phyloP scores from a whole-genome alignment of 1,140 invertebrate species.

The Heliconius melpomene region DNA sequence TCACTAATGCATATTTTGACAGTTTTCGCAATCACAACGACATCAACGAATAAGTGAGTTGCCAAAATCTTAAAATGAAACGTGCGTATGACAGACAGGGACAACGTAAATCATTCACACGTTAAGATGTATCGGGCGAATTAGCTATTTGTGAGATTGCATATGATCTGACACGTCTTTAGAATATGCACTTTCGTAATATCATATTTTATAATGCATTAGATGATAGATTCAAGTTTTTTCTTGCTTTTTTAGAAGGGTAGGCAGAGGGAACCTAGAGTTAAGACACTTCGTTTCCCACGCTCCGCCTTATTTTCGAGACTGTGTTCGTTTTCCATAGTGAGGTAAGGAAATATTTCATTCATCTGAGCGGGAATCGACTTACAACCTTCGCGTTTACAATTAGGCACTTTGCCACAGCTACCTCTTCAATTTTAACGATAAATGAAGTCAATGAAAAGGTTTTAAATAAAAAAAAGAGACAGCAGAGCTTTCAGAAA shows the following conservation, averaged over 20 bases:
- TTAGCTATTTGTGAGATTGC: constrained; percentile 13
- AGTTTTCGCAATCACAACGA: neutral
- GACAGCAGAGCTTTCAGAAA: neutral
- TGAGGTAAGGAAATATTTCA: no score
- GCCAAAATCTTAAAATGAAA: constrained; percentile 21
- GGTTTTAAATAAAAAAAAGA: neutral
- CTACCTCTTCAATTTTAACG: neutral
- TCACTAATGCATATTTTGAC: neutral
- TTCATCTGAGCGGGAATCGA: no score
- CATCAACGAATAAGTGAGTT: constrained; percentile 11
- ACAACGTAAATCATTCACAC: constrained; percentile 15
- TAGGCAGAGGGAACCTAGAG: no score
- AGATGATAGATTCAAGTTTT: neutral
- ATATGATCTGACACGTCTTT: neutral
- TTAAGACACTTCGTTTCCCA: no score
- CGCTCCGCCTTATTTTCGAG: no score
- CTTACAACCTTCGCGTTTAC: no score
- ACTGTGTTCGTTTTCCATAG: no score
- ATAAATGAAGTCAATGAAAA: neutral
- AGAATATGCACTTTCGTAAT: neutral
- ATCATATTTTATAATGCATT: neutral
- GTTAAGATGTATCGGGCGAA: neutral
- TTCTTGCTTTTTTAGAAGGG: neutral
- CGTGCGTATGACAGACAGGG: constrained; percentile 8
- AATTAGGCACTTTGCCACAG: no score